Conservation (phyloP, 2,797 vertebrate species). For the Enteromius trimaculatus region DNA sequence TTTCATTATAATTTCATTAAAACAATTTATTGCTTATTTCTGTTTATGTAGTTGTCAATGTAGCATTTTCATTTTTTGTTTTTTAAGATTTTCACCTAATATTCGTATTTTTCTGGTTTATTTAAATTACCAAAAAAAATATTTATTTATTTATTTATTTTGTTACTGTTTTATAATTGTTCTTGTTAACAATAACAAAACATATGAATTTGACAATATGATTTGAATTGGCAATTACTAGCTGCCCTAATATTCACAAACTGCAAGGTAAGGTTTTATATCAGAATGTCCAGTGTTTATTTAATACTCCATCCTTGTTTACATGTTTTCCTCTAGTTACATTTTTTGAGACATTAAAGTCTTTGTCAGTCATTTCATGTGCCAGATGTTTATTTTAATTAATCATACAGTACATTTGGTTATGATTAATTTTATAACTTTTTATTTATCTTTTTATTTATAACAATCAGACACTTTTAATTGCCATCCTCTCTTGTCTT, state of each 20-base stretch:
- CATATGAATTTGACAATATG: neutral
- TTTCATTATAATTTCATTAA: too few species aligned
- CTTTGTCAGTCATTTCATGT: neutral
- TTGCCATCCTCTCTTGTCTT: neutral
- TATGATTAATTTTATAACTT: neutral
- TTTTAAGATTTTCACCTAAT: neutral
- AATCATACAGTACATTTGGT: neutral
- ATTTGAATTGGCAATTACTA: neutral
- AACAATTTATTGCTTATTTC: neutral
- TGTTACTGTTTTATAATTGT: neutral
- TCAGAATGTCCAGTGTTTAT: neutral
- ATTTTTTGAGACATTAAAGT: conserved; percentile 11
- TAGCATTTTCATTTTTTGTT: neutral
- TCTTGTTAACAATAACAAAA: neutral
- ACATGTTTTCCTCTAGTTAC: neutral
- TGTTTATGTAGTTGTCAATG: neutral
- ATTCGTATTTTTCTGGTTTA: neutral
- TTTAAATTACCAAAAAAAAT: neutral
- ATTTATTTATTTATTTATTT: neutral
- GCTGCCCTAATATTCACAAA: neutral
- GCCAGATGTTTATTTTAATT: neutral
- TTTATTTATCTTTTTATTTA: too few species aligned
- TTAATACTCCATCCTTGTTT: neutral
- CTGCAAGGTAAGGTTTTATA: neutral
- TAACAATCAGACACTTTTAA: conserved; percentile 10